Percentiles rank a stretch among this genome's conserved stretches.
phyloP scores from a whole-genome alignment of 2,797 vertebrate species.

The Peromyscus melanophrys region DNA sequence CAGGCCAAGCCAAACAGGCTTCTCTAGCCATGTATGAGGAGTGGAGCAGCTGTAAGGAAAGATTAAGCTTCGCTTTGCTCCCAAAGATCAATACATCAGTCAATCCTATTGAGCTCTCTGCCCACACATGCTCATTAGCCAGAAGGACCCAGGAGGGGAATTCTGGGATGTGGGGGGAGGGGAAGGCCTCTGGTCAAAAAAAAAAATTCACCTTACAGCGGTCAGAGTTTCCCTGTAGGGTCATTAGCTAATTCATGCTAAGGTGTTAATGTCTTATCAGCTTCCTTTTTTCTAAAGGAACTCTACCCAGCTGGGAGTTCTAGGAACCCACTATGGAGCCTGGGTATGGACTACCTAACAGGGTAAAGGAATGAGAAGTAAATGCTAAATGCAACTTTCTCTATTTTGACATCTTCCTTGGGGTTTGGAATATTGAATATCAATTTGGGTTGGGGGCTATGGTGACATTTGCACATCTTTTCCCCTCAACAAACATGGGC shows the following conservation, averaged over 20 bases:
- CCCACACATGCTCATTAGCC: constrained; percentile 79
- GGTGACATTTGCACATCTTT: not conserved
- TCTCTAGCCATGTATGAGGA: constrained; percentile 52
- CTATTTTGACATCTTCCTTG: constrained; percentile 22
- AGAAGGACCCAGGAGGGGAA: constrained; percentile 61
- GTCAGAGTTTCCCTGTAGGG: constrained; percentile 67
- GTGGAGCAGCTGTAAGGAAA: constrained; percentile 80
- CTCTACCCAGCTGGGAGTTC: not conserved
- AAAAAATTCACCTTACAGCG: constrained; percentile 68
- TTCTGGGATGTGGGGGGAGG: constrained; percentile 53
- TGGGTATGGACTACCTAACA: not conserved
- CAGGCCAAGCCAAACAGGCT: not conserved
- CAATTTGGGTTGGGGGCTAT: not conserved
- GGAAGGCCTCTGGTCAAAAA: constrained; percentile 43
- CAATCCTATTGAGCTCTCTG: constrained; percentile 80
- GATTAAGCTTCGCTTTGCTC: constrained; percentile 68
- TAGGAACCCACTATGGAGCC: not conserved
- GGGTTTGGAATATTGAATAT: not conserved
- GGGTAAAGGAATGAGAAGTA: constrained; percentile 26
- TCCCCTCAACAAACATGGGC: not conserved
- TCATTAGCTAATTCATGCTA: constrained; percentile 77
- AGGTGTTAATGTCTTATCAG: constrained; percentile 77
- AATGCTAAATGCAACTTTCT: constrained; percentile 32
- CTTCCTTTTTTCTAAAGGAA: constrained; percentile 69
- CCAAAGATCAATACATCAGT: constrained; percentile 76